Conservation (phyloP, 1,140 invertebrate genomes). For the Telenomus remus region DNA sequence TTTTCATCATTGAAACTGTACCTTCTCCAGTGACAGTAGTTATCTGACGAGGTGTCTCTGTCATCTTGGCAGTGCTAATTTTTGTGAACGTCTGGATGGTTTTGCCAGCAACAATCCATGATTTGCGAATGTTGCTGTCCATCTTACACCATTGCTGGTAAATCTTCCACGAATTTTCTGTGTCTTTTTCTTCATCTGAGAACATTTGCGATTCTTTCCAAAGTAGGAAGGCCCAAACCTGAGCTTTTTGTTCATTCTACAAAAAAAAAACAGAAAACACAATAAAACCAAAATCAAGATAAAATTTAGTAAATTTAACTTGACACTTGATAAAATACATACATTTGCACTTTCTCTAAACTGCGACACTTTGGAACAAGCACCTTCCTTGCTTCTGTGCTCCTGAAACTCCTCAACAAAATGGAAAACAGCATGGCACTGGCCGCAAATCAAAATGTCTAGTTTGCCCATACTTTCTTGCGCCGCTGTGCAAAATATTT, state of each 20-base stretch:
- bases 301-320: slow-evolving; percentile 1
- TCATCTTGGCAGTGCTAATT: slow-evolving; percentile 75
- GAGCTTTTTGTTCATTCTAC: slow-evolving; percentile 84
- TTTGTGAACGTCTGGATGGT: slow-evolving; percentile 82
- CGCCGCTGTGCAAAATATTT: slow-evolving; percentile 75
- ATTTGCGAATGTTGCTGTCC: slow-evolving; percentile 80
- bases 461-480: slow-evolving; percentile 84
- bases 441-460: slow-evolving; percentile 87
- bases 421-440: slow-evolving; percentile 86
- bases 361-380: slow-evolving; percentile 69
- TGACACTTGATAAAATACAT: slow-evolving; percentile 28
- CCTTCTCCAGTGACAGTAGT: slow-evolving; percentile 60
- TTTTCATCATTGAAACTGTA: slow-evolving; percentile 9
- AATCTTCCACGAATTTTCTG: slow-evolving; percentile 82
- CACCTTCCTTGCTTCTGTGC: slow-evolving; percentile 75
- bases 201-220: slow-evolving; percentile 85
- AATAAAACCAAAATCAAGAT: slow-evolving; percentile 10
- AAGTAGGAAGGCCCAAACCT: slow-evolving; percentile 88
- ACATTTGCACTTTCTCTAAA: slow-evolving; percentile 72
- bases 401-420: slow-evolving; percentile 86
- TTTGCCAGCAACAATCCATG: slow-evolving; percentile 86
- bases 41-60: slow-evolving; percentile 64
- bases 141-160: slow-evolving; percentile 89
- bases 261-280: slow-evolving; percentile 49
- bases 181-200: slow-evolving; percentile 74